Base-by-base conservation (phyloP, 2,113 vertebrate species). In the Phalacrocorax pelagicus region DNA sequence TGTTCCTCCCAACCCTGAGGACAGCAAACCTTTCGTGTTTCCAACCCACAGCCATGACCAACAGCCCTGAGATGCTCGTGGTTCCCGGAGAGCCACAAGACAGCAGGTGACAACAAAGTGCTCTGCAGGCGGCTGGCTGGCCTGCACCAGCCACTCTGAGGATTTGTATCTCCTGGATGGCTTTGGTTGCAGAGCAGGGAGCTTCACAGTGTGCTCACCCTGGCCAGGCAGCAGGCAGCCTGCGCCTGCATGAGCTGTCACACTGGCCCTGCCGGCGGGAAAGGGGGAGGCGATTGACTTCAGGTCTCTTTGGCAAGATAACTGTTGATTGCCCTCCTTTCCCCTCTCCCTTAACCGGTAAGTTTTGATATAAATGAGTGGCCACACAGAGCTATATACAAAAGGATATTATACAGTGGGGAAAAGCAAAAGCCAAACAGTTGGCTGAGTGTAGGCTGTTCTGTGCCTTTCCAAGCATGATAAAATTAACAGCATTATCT, bases 401-500 rank as follows among this genome's bases (percentile, higher is more conserved):
- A 81, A 86, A 83, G 62, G 47, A 30, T 92, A 86, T 90, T 88
- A 40, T 51, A 81, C 2, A 0, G 73, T 40, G 52, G 59, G 80
- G 75, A 95, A 94, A 96, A 96, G 62, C 74, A 79, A 86, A 85
- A 95, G 87, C 66, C 90, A 96, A 91, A 81, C 67, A n/a, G 75
- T 92, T 91, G 81, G 87, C 93, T 75, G 57, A 85, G 54, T 91
- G 89, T 61, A 92, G 67, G 74, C 74, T 85, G 54, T 61, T 90
- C 58, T 73, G 54, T 88, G 89, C 78, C 62, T 96, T 95, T 91
- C 70, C 81, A 89, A 93, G 91, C 81, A 82, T 0, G 0, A 93
- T 90, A 91, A 96, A 96, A 96, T 88, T 86, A 95, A 78, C 90
- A 69, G 71, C 70, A 95, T 91, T 91, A 90, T 83, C 87, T 96